Evolutionary conservation across 2,888 invertebrate genomes (phyloP), one percentile per base, ranked within the genome.

Genomic region (Odiellus spinosus): DNA sequence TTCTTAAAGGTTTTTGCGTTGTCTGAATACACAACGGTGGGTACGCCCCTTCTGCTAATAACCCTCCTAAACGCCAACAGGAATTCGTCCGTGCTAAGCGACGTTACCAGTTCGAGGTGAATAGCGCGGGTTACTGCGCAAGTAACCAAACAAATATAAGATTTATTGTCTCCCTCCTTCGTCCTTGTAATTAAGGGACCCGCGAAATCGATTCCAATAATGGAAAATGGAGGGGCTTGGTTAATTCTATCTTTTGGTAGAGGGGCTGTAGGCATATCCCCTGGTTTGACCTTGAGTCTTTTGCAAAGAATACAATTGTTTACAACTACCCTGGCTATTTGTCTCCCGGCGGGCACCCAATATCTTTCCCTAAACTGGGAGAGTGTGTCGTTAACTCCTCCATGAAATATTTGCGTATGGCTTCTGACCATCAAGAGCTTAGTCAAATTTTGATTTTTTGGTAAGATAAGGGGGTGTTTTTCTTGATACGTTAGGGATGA

Each of bases 1-100:
- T 64, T 61, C 2, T 58, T 52, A 52, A 69, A 67, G 49, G 64
- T 64, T 1, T 60, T 59, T 1, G 63, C 64, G 46, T 66, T 66
- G 45, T 68, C 67, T 18, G 57, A 58, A 41, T 58, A 63, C 2
- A 66, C 57, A 4, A 58, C 53, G 10, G 40, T 50, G 1, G 62
- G 62, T 15, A 59, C 49, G 4, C 65, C 61, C 17, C 61, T 48
- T 39, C 62, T 45, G 2, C 59, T 54, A 14, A 62, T 53, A 44
- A 66, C 64, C 40, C 63, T 45, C 26, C 59, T 44, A 8, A 66
- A 46, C 8, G 58, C 56, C 39, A 53, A 47, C 12, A 64, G 17
- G 47, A 65, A 64, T 19, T 50, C 46, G 6, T 53, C 46, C 0
- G 63, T 58, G 2, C 57, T 57, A 10, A 64, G 47, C 6, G 60